Percentiles rank a stretch among this genome's conserved stretches.
phyloP scores from a whole-genome alignment of 2,113 vertebrate genomes.

The Mandrillus leucophaeus region DNA sequence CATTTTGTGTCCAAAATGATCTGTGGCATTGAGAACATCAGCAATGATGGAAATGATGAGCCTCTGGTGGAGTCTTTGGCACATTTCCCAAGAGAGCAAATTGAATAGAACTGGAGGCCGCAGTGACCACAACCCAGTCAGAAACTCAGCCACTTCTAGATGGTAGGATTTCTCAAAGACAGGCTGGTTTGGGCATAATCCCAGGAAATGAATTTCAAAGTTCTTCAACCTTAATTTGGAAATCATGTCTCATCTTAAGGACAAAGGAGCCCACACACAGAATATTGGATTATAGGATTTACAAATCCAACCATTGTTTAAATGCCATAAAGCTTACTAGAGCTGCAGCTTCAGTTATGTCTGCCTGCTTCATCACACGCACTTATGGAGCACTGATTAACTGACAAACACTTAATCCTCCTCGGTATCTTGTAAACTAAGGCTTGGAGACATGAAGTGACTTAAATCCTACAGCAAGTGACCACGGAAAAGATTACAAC shows the following conservation, averaged over 20 bases:
- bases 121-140: neutral
- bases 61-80: neutral
- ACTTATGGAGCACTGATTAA: no score
- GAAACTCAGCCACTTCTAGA: neutral
- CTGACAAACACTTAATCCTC: neutral
- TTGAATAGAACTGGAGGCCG: neutral
- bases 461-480: neutral
- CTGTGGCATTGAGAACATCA: neutral
- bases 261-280: conserved; percentile 56
- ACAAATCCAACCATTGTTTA: neutral
- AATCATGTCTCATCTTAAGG: neutral
- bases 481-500: neutral
- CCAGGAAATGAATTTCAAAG: neutral
- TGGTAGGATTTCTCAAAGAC: conserved; percentile 21
- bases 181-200: conserved; percentile 39
- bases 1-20: neutral
- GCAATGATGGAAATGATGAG: neutral
- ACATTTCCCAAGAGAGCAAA: neutral
- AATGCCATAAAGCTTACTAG: neutral
- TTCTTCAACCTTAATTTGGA: conserved; percentile 21
- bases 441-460: neutral
- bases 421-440: neutral
- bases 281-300: neutral
- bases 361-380: fast-evolving
- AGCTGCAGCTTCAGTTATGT: neutral